Conservation (phyloP, 2,888 invertebrate species). For the Hoplodrina ambigua region DNA sequence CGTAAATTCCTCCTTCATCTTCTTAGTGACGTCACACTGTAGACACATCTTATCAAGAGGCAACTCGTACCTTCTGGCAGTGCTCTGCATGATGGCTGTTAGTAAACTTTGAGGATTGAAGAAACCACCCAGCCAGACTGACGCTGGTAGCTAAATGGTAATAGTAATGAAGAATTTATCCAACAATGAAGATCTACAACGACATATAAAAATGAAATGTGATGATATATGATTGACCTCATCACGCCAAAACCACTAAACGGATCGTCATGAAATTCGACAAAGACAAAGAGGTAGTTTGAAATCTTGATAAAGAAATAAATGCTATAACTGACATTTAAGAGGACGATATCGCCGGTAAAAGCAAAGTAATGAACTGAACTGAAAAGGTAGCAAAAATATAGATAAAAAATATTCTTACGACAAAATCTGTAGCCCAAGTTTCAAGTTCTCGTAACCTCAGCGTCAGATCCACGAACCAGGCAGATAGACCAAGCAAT, state of each 20-base stretch:
- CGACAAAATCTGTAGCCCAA: constrained; percentile 98
- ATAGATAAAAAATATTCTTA: constrained; percentile 80
- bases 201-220: no score
- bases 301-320: no score
- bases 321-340: no score
- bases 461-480: constrained; percentile 97
- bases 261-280: not conserved
- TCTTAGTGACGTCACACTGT: constrained; percentile 99
- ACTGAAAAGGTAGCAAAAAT: not conserved
- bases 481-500: constrained; percentile 95
- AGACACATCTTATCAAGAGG: constrained; percentile 99
- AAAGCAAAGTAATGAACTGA: not conserved
- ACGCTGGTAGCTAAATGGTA: constrained; percentile 93
- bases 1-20: constrained; percentile 98
- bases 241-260: not conserved
- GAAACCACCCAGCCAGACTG: constrained; percentile 99
- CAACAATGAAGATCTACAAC: no score
- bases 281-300: no score
- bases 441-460: constrained; percentile 97
- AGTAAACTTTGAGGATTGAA: constrained; percentile 99
- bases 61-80: constrained; percentile 96
- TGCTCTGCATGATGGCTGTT: constrained; percentile 99
- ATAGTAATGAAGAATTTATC: not conserved
- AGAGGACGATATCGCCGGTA: not conserved
- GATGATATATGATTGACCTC: no score